Base-by-base conservation (phyloP, 2,113 vertebrate genomes). In the Donacobius atricapilla region DNA sequence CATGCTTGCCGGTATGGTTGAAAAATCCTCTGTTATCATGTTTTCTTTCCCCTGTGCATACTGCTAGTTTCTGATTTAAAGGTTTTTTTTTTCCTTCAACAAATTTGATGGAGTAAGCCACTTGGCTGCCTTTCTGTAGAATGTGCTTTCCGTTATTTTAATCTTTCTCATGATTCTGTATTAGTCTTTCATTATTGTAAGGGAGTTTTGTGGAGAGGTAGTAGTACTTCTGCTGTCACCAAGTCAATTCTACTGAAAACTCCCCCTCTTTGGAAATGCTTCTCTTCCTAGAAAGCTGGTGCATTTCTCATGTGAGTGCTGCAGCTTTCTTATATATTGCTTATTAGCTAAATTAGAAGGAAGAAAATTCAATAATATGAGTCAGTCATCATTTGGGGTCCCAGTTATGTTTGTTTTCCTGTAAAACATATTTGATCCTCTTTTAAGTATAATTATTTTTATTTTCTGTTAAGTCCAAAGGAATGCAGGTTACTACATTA, bases 91-190 rank as follows among this genome's bases (percentile, higher is more conserved):
- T 44, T 0, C 33, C 15, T 80, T 83, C 69, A 54, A 21, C 28
- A 78, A 64, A 37, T 92, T 60, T 89, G 87, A 78, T 87, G 53
- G 50, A 91, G 48, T 84, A 51, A 90, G 24, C 21, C 73, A 37
- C 25, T 82, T 87, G 83, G 61, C 77, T 89, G 70, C 70, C 47
- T 76, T 50, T 44, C 45, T 94, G 73, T 54, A 65, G 71, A 93
- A 82, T 91, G 18, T 91, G 61, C 72, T 95, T 94, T 90, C 50
- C 54, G 54, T 94, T 93, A 82, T 88, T 91, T 81, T 63, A 90
- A 75, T 89, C 15, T 82, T 91, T 79, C 37, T 95, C 42, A 37
- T 91, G 61, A 82, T 94, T 85, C 70, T 50, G 1, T 64, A 72
- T 80, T 90, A 94, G 42, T 42, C n/a, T 72, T 80, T 73, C 44